Base-by-base conservation (phyloP, 2,113 vertebrate genomes). In the Labeo rohita region DNA sequence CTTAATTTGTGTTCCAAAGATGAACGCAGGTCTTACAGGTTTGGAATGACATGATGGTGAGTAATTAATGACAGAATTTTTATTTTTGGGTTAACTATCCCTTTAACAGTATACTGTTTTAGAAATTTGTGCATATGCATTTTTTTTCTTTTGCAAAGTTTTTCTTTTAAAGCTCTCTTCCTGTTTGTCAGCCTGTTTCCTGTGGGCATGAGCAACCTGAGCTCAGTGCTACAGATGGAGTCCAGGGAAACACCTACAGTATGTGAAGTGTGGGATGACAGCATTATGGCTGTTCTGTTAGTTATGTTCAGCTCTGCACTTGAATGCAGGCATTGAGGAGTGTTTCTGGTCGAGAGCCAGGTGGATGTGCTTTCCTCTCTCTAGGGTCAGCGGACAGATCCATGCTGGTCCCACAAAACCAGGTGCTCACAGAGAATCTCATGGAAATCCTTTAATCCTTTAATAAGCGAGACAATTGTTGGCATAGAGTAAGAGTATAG, bases 261-360 rank as follows among this genome's bases (percentile, higher is more conserved):
- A 59, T 39, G 43, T 28, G 13, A 82, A 54, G 65, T 82, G 45
- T 36, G 39, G 34, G 36, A 65, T 74, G 76, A 84, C 28, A 75
- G 66, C 34, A 56, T 59, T 85, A 72, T 76, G 16, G 56, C 68
- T 81, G 11, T 39, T 80, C 74, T 74, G 21, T 75, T 34, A 59
- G 82, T n/a, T 21, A 72, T 11, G 45, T 21, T 84, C 34, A 39
- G 13, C 36, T 68, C 52, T 50, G n/a, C 43, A 5, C 45, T 72
- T 81, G 78, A 86, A 85, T 85, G 65, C 49, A 70, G n/a, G 65
- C 76, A 80, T 80, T 85, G 47, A 80, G 65, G n/a, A 59, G 84
- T 56, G n/a, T 79, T 80, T 80, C 77, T 54, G 54, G 6, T 49
- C 18, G n/a, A 72, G 76, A 49, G 68, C 68, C 78, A 75, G 43